Conservation (phyloP, 2,113 vertebrate species). For the Amazona vittata region DNA sequence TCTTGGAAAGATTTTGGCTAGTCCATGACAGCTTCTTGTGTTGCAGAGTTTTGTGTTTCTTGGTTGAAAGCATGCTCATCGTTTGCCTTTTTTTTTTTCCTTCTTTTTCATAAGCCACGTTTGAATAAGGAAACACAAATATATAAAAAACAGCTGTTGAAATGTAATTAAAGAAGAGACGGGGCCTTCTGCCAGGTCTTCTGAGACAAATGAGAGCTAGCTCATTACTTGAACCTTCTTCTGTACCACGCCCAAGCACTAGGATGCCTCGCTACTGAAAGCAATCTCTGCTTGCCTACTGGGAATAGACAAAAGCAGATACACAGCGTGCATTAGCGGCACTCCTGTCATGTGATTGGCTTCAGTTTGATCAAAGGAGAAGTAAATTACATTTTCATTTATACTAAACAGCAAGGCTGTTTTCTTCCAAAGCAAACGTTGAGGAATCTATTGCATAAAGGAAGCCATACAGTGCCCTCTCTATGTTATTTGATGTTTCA, state of each 20-base stretch:
- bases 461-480: background rate
- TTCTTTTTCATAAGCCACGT: background rate
- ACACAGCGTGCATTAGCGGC: background rate
- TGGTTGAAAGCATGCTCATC: constrained; percentile 33
- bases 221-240: constrained; percentile 23
- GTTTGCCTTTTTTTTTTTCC: background rate
- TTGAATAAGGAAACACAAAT: constrained; percentile 68
- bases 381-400: constrained; percentile 16
- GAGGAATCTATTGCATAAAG: background rate
- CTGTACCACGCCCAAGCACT: background rate
- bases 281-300: constrained; percentile 5
- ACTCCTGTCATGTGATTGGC: background rate
- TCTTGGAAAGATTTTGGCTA: constrained; percentile 45
- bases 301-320: constrained; percentile 31
- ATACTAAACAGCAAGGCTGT: background rate
- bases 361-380: constrained; percentile 1
- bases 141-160: constrained; percentile 73
- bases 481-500: background rate
- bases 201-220: constrained; percentile 60
- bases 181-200: constrained; percentile 57
- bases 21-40: constrained; percentile 6
- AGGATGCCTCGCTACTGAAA: constrained; percentile 20
- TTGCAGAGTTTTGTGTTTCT: constrained; percentile 41
- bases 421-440: constrained; percentile 43
- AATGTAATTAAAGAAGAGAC: constrained; percentile 72